These are phyloP conservation scores for Apamea monoglypha DNA, from an alignment of 2,888 invertebrate genomes.

Conservation along the genomic window DNA sequence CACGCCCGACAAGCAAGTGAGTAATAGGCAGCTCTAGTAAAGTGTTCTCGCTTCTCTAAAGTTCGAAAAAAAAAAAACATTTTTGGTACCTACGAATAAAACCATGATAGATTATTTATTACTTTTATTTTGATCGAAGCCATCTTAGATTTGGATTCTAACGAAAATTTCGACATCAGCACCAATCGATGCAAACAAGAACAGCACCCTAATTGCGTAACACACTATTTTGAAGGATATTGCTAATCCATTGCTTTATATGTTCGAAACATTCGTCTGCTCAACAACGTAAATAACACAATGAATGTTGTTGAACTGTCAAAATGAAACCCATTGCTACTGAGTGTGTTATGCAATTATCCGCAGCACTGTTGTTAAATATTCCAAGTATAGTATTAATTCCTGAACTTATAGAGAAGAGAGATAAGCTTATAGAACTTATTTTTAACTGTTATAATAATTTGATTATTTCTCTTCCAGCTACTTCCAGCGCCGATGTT, in stretches of 20 bases:
- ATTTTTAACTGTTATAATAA: not conserved
- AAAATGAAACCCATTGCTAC: too few species aligned
- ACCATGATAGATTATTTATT: not conserved
- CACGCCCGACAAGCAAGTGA: constrained; percentile 57
- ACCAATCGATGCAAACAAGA: not conserved
- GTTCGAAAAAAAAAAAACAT: too few species aligned
- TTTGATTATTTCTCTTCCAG: constrained; percentile 76
- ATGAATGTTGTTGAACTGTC: too few species aligned
- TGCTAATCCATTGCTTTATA: too few species aligned
- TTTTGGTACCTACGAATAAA: too few species aligned
- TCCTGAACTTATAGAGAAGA: not conserved
- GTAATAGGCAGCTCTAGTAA: not conserved
- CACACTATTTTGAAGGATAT: too few species aligned
- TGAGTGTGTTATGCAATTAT: too few species aligned
- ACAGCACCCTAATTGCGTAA: too few species aligned
- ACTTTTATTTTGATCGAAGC: not conserved
- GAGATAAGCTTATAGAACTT: not conserved
- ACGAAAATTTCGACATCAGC: not conserved
- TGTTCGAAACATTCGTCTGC: too few species aligned
- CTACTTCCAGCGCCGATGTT: constrained; percentile 92
- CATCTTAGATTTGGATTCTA: not conserved
- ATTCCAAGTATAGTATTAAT: not conserved
- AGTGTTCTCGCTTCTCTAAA: too few species aligned
- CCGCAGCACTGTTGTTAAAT: too few species aligned
- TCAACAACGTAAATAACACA: too few species aligned